Evolutionary conservation across 2,888 invertebrate genomes (phyloP).

Genomic region (Drosophila subquinaria): DNA sequence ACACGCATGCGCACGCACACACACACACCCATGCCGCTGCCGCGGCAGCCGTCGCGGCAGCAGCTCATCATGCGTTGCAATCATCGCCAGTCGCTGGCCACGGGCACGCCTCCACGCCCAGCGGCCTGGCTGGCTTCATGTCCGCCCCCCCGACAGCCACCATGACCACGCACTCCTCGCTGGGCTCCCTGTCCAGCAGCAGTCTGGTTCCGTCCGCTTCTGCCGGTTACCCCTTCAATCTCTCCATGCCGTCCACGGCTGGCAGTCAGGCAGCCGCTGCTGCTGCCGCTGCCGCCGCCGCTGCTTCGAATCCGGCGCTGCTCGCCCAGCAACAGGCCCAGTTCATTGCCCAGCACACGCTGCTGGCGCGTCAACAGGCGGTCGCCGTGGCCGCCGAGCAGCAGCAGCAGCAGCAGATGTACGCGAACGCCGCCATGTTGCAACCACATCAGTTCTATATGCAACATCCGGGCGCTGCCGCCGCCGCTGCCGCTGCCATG

Average conservation of each 20-base stretch:
- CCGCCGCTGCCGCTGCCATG: constrained; percentile 63
- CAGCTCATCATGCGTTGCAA: constrained; percentile 71
- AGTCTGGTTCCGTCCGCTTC: constrained; percentile 55
- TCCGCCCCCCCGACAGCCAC: constrained; percentile 58
- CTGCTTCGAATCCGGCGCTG: constrained; percentile 83
- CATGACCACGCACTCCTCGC: constrained; percentile 53
- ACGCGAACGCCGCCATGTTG: constrained; percentile 75
- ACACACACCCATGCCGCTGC: constrained; percentile 64
- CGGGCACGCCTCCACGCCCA: constrained; percentile 46
- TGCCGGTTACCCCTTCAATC: constrained; percentile 78
- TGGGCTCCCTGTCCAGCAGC: constrained; percentile 52
- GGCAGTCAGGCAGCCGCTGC: constrained; percentile 42
- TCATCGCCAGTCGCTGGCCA: constrained; percentile 59
- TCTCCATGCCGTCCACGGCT: constrained; percentile 83
- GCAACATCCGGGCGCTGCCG: constrained; percentile 69
- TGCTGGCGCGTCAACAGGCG: constrained; percentile 89
- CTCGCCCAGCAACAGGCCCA: constrained; percentile 87
- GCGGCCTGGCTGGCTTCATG: constrained; percentile 59
- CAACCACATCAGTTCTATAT: constrained; percentile 74
- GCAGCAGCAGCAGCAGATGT: constrained; percentile 80
- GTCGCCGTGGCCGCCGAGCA: constrained; percentile 86
- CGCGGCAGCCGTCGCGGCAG: constrained; percentile 56
- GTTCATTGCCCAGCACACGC: constrained; percentile 90
- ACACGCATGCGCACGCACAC: constrained; percentile 58
- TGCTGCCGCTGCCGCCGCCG: constrained; percentile 41